Evolutionary conservation across 2,888 invertebrate species (phyloP).

Genomic region (Oligia latruncula): DNA sequence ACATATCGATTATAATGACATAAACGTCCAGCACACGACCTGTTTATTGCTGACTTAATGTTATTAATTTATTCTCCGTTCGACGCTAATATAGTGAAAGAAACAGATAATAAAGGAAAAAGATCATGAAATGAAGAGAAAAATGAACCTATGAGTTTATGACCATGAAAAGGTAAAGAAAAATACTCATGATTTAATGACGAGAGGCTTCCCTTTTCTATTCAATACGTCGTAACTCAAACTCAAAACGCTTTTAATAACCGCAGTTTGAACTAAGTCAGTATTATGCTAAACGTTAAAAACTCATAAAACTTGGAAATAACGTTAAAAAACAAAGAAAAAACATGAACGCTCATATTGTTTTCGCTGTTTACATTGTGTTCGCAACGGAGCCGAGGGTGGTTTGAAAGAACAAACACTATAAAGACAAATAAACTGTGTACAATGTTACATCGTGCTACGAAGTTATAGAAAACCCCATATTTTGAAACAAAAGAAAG

Average conservation of each 20-base stretch:
- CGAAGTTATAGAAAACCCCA: conserved; percentile 22
- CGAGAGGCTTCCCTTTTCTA: neutral
- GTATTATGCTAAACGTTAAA: conserved; percentile 53
- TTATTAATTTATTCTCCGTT: conserved; percentile 3
- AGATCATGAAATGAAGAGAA: neutral
- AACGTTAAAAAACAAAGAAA: conserved; percentile 45
- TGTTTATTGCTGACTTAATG: conserved; percentile 41
- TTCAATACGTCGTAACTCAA: conserved; percentile 2
- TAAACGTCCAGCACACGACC: conserved; percentile 66
- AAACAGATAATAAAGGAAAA: neutral
- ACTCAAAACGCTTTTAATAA: conserved; percentile 13
- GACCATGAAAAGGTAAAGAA: neutral
- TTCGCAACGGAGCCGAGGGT: conserved; percentile 41
- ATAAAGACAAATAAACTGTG: conserved; percentile 59
- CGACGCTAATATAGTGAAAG: neutral
- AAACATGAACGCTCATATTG: conserved; percentile 51
- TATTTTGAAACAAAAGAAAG: neutral
- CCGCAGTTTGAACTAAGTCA: conserved; percentile 30
- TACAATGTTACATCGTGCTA: conserved; percentile 44
- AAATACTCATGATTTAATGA: neutral
- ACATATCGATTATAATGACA: conserved; percentile 81
- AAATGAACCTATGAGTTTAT: neutral
- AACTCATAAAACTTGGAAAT: conserved; percentile 52
- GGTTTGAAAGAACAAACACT: conserved; percentile 58
- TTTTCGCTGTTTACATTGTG: conserved; percentile 62